Evolutionary conservation across 2,888 invertebrate genomes (phyloP).

Genomic region (Shargacucullia verbasci): DNA sequence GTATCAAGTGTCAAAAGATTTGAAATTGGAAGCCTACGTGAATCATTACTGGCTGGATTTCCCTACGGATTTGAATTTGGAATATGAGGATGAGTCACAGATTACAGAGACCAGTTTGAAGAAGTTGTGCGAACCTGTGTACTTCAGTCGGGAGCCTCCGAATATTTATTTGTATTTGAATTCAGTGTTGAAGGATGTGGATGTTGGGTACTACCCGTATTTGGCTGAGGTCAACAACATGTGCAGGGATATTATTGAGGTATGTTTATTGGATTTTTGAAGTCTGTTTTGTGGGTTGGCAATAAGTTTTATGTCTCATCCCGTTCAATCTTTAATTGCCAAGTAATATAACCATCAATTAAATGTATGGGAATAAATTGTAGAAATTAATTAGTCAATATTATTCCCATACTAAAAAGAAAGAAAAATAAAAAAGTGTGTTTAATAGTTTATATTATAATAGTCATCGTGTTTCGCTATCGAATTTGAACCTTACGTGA

Average conservation of each 20-base stretch:
- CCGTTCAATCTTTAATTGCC: no score
- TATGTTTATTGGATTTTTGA: constrained; percentile 70
- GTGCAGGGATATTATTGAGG: constrained; percentile 93
- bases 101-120: constrained; percentile 89
- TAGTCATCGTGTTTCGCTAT: no score
- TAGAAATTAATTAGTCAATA: no score
- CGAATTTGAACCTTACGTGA: no score
- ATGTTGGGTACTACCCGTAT: constrained; percentile 91
- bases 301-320: no score
- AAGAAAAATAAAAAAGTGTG: no score
- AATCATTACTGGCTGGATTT: constrained; percentile 96
- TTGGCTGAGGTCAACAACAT: constrained; percentile 92
- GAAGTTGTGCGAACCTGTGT: constrained; percentile 89
- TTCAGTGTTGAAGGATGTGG: constrained; percentile 88
- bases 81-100: constrained; percentile 81
- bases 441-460: no score
- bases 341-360: no score
- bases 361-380: no score
- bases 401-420: no score
- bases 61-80: constrained; percentile 89
- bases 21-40: constrained; percentile 91
- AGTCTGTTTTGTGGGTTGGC: neutral
- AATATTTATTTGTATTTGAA: constrained; percentile 92
- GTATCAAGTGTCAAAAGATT: constrained; percentile 93
- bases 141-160: constrained; percentile 90